Conservation (phyloP, 2,113 vertebrate genomes). For the Stercorarius parasiticus region DNA sequence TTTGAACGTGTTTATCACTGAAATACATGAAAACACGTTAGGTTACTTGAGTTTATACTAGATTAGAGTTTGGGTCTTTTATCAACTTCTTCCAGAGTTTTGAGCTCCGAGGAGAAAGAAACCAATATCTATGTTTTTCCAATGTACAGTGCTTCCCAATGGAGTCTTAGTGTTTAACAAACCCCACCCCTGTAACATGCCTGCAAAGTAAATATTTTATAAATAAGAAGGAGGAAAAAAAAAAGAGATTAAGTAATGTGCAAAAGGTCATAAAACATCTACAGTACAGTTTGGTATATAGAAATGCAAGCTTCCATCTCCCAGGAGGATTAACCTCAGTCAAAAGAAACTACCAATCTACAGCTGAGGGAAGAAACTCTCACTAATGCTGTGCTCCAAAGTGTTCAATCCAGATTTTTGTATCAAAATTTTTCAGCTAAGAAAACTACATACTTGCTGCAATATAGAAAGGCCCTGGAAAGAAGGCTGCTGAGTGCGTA, state of each 20-base stretch:
- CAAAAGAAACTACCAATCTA: background rate
- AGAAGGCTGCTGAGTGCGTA: background rate
- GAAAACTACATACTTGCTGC: background rate
- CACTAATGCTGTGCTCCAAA: background rate
- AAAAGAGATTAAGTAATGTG: background rate
- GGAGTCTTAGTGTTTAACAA: background rate
- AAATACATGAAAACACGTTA: background rate
- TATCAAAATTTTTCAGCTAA: background rate
- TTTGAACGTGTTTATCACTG: background rate
- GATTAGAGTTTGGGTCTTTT: background rate
- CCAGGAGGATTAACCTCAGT: background rate
- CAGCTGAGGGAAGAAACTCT: background rate
- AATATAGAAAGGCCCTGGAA: background rate
- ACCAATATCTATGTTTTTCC: background rate
- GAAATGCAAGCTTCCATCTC: background rate
- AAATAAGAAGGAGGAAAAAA: accelerated
- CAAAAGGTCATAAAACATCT: background rate
- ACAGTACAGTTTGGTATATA: accelerated
- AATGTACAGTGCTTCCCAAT: background rate
- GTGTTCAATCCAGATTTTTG: background rate
- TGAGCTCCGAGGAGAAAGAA: background rate
- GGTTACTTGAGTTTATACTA: background rate
- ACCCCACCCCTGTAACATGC: background rate
- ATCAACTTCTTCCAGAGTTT: background rate
- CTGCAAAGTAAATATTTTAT: background rate